Base-by-base conservation (phyloP, 1,140 invertebrate genomes). In the Anthonomus grandis region DNA sequence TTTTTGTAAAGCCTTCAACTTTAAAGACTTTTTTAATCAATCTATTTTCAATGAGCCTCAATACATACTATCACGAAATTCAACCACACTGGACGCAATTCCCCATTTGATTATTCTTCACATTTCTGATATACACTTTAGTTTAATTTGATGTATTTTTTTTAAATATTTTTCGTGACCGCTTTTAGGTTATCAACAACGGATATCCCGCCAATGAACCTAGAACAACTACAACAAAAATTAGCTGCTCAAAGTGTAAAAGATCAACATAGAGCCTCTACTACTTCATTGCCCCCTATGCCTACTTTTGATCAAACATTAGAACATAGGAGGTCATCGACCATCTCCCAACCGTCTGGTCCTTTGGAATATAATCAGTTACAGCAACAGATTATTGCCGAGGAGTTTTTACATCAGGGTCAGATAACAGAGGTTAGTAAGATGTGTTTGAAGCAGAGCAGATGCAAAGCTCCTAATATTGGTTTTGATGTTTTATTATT, bases 201-300 rank as follows among this genome's bases (percentile, higher is more conserved):
- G 9, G 67, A 66, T 10, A 58, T 64, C 5, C 65, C 66, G 4
- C 65, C 62, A 2, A 66, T 62, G 57, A 63, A 67, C 42, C 51
- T 69, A 15, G 63, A 53, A 23, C 64, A 70, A 50, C 44, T 70
- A 18, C 67, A 69, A 24, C 60, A 69, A 34, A 67, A 69, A 60
- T 47, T 69, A 13, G 60, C 63, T 0, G 60, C 65, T 45, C 65
- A 67, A 42, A 57, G 57, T 22, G 19, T 56, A 3, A 48, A 64
- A 51, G 45, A 59, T 9, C 60, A 66, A 38, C 67, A 71, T 31
- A 45, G 68, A 39, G 46, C 66, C 5, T 72, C 70, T 0, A 72
- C 68, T 4, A 56, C 62, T 2, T 71, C 70, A n/a, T 57, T 72
- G 24, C 70, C 70, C 9, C 66, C 70, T 8, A 63, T 67, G 57